A percentile compares a stretch with the other conserved stretches of the same genome.
Evolutionary conservation across 2,797 vertebrate species (phyloP).

Genomic region (Scyliorhinus canicula): DNA sequence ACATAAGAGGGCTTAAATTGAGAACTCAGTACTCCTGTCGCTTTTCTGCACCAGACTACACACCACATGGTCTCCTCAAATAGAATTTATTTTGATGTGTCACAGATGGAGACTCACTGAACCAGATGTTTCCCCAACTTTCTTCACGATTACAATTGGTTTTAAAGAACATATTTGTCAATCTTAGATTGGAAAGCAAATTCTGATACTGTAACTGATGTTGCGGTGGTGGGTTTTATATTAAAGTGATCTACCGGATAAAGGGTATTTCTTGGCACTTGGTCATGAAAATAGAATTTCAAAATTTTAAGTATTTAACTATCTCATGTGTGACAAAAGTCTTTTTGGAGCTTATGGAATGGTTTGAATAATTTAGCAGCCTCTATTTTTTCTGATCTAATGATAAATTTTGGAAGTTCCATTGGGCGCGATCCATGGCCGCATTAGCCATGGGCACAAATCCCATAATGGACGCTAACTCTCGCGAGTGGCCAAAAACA

Average conservation of each 20-base stretch:
- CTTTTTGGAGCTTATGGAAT: neutral
- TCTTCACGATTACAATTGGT: neutral
- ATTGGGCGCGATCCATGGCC: neutral
- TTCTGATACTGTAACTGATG: neutral
- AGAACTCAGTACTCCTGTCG: neutral
- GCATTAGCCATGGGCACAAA: no score
- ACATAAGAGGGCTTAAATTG: neutral
- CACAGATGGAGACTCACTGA: neutral
- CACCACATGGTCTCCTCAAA: neutral
- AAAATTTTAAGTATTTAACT: neutral
- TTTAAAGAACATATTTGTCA: neutral
- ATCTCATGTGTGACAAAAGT: neutral
- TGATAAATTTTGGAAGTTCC: neutral
- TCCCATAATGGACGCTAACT: no score
- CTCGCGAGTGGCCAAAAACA: no score
- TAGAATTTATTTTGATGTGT: neutral
- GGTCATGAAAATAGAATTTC: neutral
- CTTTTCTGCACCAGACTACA: neutral
- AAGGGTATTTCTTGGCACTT: neutral
- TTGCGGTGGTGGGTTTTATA: neutral
- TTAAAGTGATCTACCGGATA: neutral
- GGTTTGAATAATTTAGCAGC: neutral
- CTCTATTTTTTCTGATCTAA: neutral
- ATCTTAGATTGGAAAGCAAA: neutral
- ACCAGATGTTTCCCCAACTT: neutral